These are phyloP conservation scores for Camelus bactrianus DNA, from an alignment of 2,113 vertebrate species.

Conservation along the genomic window DNA sequence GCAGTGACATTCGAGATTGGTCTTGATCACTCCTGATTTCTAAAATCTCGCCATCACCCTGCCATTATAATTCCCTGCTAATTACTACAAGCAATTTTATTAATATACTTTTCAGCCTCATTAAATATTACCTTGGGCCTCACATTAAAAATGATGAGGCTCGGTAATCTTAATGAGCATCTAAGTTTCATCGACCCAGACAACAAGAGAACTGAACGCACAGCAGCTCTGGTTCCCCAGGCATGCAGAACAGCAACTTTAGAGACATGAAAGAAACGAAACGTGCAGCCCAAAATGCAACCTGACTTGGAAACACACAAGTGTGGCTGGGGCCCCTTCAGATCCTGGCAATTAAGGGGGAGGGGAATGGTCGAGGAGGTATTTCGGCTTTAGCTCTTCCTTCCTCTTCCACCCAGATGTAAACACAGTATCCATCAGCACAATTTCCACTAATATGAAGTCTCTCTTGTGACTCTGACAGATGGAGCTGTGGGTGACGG, in stretches of 20 bases:
- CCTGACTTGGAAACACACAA: neutral
- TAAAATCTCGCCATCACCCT: slow-evolving; percentile 70
- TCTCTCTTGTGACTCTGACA: neutral
- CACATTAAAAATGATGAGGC: slow-evolving; percentile 85
- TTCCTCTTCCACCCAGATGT: neutral
- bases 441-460: neutral
- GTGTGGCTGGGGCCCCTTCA: neutral
- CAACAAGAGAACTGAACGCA: slow-evolving; percentile 45
- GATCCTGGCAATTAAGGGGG: neutral
- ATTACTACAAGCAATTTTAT: slow-evolving; percentile 88
- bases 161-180: slow-evolving; percentile 85
- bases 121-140: slow-evolving; percentile 88
- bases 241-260: neutral
- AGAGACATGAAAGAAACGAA: slow-evolving; percentile 56
- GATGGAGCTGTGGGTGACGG: neutral
- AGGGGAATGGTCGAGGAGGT: neutral
- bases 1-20: slow-evolving; percentile 39
- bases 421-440: slow-evolving; percentile 27
- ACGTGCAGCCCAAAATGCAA: neutral
- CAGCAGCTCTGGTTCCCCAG: slow-evolving; percentile 35
- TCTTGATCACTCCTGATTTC: slow-evolving; percentile 73
- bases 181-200: slow-evolving; percentile 67
- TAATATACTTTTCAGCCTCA: slow-evolving; percentile 88
- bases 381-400: neutral
- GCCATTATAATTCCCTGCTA: slow-evolving; percentile 82